phyloP scores from a whole-genome alignment of 2,888 invertebrate genomes.

The Aphrophora alni region DNA sequence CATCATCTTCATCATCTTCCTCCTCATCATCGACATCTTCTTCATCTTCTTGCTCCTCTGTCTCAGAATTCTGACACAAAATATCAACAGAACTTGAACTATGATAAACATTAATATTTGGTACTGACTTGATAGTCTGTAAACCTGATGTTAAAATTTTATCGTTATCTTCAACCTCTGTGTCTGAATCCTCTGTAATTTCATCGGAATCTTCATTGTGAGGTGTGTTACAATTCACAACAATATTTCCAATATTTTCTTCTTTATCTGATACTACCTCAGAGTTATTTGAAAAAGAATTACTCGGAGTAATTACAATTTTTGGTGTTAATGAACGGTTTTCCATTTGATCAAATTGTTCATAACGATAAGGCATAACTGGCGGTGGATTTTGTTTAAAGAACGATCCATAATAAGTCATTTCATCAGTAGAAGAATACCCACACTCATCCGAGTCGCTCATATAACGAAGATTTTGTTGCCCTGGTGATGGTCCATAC shows the following conservation, averaged over 20 bases:
- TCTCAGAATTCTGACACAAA: conserved; percentile 42
- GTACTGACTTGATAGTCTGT: conserved; percentile 62
- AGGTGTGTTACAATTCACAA: conserved; percentile 15
- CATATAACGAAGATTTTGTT: conserved; percentile 55
- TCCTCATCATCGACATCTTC: conserved; percentile 54
- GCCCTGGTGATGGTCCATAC: conserved; percentile 51
- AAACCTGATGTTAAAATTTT: conserved; percentile 53
- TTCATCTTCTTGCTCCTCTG: conserved; percentile 52
- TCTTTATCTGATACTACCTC: conserved; percentile 22
- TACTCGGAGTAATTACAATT: conserved; percentile 36
- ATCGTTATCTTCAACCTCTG: conserved; percentile 54
- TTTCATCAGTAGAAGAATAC: conserved; percentile 60
- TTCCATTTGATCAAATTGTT: background rate
- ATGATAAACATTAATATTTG: conserved; percentile 61
- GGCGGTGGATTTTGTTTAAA: conserved; percentile 37
- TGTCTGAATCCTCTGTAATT: conserved; percentile 49
- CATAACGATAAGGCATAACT: conserved; percentile 19
- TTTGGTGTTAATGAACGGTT: conserved; percentile 23
- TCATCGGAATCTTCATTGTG: conserved; percentile 40
- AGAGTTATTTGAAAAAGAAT: conserved; percentile 3
- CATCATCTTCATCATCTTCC: conserved; percentile 55
- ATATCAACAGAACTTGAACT: conserved; percentile 46
- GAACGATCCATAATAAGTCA: conserved; percentile 52
- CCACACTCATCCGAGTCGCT: conserved; percentile 54
- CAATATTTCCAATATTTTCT: conserved; percentile 6